A percentile compares a stretch with the other conserved stretches of the same genome.
Conservation (phyloP, 2,797 vertebrate species). For the Cryptoblepharus egeriae region DNA sequence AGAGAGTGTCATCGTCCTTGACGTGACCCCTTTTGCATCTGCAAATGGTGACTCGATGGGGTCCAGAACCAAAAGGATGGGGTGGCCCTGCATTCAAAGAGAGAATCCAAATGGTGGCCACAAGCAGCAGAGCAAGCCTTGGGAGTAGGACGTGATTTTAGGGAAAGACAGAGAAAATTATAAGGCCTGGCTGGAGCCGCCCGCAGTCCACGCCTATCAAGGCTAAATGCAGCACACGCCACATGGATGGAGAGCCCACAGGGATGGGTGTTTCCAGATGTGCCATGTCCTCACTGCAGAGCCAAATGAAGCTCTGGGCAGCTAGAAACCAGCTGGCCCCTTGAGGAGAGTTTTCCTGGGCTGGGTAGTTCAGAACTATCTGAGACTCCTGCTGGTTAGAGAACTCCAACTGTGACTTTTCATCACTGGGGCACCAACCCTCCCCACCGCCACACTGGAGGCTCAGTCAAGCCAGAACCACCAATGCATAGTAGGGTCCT, state of each 20-base stretch:
- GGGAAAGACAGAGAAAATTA: conserved; percentile 8
- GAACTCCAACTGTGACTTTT: too few relatives aligned
- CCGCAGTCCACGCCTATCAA: background rate
- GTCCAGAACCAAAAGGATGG: background rate
- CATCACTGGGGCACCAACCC: too few relatives aligned
- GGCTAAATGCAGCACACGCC: conserved; percentile 7
- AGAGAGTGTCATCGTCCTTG: too few relatives aligned
- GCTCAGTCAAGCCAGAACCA: background rate
- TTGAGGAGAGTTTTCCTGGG: too few relatives aligned
- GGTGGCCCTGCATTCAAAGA: background rate
- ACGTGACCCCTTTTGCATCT: too few relatives aligned
- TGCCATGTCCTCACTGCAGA: background rate
- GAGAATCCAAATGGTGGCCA: background rate
- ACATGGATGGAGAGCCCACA: background rate
- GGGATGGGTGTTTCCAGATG: background rate
- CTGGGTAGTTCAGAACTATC: too few relatives aligned
- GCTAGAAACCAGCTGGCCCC: background rate
- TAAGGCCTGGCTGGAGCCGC: background rate
- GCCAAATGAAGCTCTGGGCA: background rate
- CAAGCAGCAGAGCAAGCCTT: background rate
- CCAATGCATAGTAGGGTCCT: too few relatives aligned
- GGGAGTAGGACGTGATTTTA: background rate
- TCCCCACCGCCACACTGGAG: background rate
- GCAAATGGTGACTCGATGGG: too few relatives aligned
- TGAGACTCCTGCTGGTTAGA: too few relatives aligned